Conservation (phyloP, 2,888 invertebrate species). For the Drymonia ruficornis region DNA sequence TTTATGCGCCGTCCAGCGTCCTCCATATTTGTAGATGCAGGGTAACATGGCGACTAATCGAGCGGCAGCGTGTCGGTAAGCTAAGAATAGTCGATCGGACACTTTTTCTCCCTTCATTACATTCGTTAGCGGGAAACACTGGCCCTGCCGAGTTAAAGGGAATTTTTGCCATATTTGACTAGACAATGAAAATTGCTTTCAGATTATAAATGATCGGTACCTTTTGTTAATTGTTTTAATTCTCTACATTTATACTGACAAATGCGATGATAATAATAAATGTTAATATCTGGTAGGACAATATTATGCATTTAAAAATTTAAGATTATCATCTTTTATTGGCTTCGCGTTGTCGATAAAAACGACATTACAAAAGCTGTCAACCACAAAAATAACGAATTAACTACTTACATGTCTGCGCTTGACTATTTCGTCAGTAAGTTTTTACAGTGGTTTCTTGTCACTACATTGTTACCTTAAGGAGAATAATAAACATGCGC, state of each 20-base stretch:
- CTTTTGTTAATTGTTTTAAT: slow-evolving; percentile 1
- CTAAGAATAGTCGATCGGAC: slow-evolving; percentile 63
- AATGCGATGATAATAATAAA: not conserved
- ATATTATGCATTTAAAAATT: not conserved
- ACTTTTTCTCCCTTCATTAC: slow-evolving; percentile 68
- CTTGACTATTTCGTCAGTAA: not conserved
- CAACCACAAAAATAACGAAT: slow-evolving; percentile 2
- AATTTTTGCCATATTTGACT: slow-evolving; percentile 47
- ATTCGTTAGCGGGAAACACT: slow-evolving; percentile 55
- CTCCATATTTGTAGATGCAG: slow-evolving; percentile 1
- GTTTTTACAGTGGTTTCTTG: slow-evolving; percentile 20
- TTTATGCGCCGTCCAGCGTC: slow-evolving; percentile 3
- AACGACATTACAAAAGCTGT: not conserved
- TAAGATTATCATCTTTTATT: not conserved
- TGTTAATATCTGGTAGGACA: not conserved
- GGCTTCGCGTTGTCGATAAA: not conserved
- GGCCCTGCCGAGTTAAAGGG: slow-evolving; percentile 29
- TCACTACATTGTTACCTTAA: slow-evolving; percentile 30
- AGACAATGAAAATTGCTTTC: slow-evolving; percentile 22
- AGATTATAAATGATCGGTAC: not conserved
- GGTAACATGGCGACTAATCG: slow-evolving; percentile 55
- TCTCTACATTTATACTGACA: not conserved
- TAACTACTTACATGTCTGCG: not conserved
- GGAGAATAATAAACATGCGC: slow-evolving; percentile 33
- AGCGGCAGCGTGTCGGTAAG: slow-evolving; percentile 49